Conservation (phyloP, 2,888 invertebrate species). For the Alcis repandata region DNA sequence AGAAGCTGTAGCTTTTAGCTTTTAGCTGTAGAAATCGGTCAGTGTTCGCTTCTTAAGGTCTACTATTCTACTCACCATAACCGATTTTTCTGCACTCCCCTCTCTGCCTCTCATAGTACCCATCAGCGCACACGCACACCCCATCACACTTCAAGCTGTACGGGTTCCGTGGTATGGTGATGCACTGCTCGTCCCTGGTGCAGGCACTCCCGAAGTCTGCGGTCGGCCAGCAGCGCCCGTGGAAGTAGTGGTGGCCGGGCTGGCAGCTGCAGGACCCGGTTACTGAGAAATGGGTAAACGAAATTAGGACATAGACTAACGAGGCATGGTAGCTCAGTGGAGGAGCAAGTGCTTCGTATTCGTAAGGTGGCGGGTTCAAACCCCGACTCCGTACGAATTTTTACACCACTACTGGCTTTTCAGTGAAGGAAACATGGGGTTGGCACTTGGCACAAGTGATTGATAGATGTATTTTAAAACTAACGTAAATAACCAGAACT, state of each 20-base stretch:
- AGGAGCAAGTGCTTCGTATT: too few relatives aligned
- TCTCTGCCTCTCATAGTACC: constrained; percentile 71
- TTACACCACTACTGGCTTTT: too few relatives aligned
- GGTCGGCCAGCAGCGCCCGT: constrained; percentile 74
- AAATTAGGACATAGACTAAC: too few relatives aligned
- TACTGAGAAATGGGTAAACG: constrained; percentile 8
- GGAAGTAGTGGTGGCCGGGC: constrained; percentile 67
- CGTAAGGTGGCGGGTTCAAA: too few relatives aligned
- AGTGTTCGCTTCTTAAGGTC: neutral
- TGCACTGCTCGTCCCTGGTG: constrained; percentile 66
- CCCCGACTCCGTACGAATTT: too few relatives aligned
- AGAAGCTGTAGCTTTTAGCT: too few relatives aligned
- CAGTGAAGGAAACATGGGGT: too few relatives aligned
- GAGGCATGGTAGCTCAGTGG: too few relatives aligned
- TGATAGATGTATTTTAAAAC: too few relatives aligned
- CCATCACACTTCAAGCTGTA: constrained; percentile 65
- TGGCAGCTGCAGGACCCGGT: constrained; percentile 62
- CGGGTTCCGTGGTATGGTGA: constrained; percentile 63
- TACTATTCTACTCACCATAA: constrained; percentile 54
- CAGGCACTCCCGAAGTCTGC: constrained; percentile 61
- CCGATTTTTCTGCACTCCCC: constrained; percentile 75
- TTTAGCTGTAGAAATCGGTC: too few relatives aligned
- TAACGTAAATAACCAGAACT: too few relatives aligned
- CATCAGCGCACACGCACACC: constrained; percentile 66
- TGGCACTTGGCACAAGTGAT: too few relatives aligned